phyloP scores from a whole-genome alignment of 2,888 invertebrate genomes.

The Trichopria drosophilae region DNA sequence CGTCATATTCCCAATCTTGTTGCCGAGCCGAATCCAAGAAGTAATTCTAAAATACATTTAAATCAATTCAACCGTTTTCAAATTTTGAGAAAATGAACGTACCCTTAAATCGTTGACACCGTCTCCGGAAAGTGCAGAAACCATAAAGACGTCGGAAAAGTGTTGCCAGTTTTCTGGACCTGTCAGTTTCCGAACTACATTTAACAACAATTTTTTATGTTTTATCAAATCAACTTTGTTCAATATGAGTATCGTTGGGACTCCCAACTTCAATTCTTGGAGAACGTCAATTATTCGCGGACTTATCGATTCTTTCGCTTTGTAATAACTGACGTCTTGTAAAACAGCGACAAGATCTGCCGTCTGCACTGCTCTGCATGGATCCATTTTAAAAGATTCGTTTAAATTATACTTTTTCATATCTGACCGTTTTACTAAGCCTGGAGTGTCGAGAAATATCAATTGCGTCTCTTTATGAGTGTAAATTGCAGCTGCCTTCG shows the following conservation, averaged over 20 bases:
- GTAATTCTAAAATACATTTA: constrained; percentile 65
- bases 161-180: constrained; percentile 69
- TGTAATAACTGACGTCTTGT: constrained; percentile 78
- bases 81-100: constrained; percentile 31
- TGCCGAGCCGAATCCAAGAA: constrained; percentile 69
- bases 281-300: constrained; percentile 71
- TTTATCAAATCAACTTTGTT: constrained; percentile 83
- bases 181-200: constrained; percentile 71
- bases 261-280: constrained; percentile 58
- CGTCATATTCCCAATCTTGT: constrained; percentile 69
- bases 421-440: constrained; percentile 74
- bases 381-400: constrained; percentile 65
- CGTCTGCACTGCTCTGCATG: constrained; percentile 65
- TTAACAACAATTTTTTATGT: constrained; percentile 68
- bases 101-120: constrained; percentile 75
- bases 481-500: constrained; percentile 72
- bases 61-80: not conserved
- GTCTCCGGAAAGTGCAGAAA: constrained; percentile 81
- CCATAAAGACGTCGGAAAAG: constrained; percentile 87
- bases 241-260: constrained; percentile 76
- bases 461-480: constrained; percentile 81
- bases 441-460: constrained; percentile 92
- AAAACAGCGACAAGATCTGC: constrained; percentile 84
- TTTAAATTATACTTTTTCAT: constrained; percentile 66
- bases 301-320: constrained; percentile 71